Evolutionary conservation across 2,113 vertebrate species (phyloP), one percentile per base, ranked within the genome.

Genomic region (Ceyx melanurus): DNA sequence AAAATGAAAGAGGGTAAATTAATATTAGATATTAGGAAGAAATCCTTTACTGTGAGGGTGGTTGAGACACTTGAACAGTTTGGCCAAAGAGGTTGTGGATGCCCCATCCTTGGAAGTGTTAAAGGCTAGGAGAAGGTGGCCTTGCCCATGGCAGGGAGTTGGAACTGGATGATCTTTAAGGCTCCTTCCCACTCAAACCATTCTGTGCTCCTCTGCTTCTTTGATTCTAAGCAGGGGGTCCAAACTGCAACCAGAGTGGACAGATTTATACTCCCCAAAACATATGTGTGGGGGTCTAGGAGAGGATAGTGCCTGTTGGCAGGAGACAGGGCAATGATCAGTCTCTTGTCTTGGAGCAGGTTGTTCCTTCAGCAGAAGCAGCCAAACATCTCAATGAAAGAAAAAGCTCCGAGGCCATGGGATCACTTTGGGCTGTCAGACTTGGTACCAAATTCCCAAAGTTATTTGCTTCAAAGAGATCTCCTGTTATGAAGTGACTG

Each of bases 271-370:
- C 3, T 75, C 20, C 33, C n/a, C 13, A 68, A 72, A 86, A 57
- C 8, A 6, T 53, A n/a, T 2, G 3, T 14, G 19, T 26, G 48
- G 40, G 66, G 7, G 1, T 8, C n/a, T 75, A 68, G 21, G 12
- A 37, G 1, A 70, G 35, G 56, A 51, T 22, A 64, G 22, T 12
- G 26, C 15, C 15, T 6, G 35, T 8, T 57, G 53, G 17, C 61
- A 88, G 28, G 7, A 72, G 48, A 64, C 0, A 1, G 46, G 26
- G 28, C 61, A 79, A 35, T 0, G 0, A 40, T 45, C 9, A 60
- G 8, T 35, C 0, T 0, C 71, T 33, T 43, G 5, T 66, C 60
- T 54, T 54, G n/a, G 19, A 65, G 42, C 6, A 28, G 37, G n/a
- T 9, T 42, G 10, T 40, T 78, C 20, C 40, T 29, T 72, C 53